Base-by-base conservation (phyloP, 2,113 vertebrate genomes). In the Camelus bactrianus region DNA sequence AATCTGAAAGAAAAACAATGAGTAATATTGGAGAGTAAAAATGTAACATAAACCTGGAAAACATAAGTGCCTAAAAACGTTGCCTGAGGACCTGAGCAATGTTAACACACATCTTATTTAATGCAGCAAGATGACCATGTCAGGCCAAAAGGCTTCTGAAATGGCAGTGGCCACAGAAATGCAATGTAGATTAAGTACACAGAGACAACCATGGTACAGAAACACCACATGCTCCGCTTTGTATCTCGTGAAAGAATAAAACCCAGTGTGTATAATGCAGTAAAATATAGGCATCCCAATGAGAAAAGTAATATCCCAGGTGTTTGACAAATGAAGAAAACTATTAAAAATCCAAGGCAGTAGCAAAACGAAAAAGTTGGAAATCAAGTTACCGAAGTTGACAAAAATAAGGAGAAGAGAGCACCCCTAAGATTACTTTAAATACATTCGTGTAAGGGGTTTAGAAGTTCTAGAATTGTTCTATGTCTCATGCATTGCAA, bases 1-100 rank as follows among this genome's bases (percentile, higher is more conserved):
- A 96, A 86, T 95, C 72, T 92, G 48, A 91, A 94, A 93, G 69
- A 96, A 96, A 98, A 96, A 91, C 62, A 95, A 54, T 92, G 83
- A 93, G 46, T 69, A 97, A 96, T 65, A 94, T 5, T 92, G 89
- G 67, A 95, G 52, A 95, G 64, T 48, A 75, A 93, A 96, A 69
- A 26, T 77, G 19, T 56, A 95, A 80, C 24, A 85, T 81, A 97
- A 94, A 50, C 42, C 72, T 94, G 30, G 64, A 91, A 96, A 96
- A 80, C 50, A 42, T 60, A 88, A 76, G 32, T 77, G 12, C 16
- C 62, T 46, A 75, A 94, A 90, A 91, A 67, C 32, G 13, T 48
- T 96, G 56, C 67, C 28, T 50, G 32, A 89, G 32, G 50, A 89
- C 38, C 50, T 95, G 28, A 95, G 75, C 19, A 32, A 93, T 1